phyloP scores from a whole-genome alignment of 2,888 invertebrate genomes.

The Patella caerulea region DNA sequence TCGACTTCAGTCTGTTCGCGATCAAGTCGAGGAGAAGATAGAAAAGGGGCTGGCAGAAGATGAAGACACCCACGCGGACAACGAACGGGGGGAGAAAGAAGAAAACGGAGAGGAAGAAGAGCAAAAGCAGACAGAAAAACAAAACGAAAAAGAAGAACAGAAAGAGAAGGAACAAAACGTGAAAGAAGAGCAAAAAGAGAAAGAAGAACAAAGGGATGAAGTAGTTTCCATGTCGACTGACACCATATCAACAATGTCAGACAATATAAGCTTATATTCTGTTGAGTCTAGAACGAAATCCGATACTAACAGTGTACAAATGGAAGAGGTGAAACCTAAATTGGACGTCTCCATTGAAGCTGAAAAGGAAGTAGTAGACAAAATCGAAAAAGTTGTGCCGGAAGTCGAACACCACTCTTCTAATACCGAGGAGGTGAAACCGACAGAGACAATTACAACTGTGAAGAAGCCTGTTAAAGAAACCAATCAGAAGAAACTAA shows the following conservation, averaged over 20 bases:
- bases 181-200: not conserved
- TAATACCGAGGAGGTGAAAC: not conserved
- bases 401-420: not conserved
- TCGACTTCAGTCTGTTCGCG: constrained; percentile 1
- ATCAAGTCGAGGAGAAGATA: not conserved
- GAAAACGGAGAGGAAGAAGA: not conserved
- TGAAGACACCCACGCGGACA: not conserved
- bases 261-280: not conserved
- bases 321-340: not conserved
- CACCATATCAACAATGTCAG: not conserved
- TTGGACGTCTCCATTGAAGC: not conserved
- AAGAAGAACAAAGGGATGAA: not conserved
- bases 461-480: not conserved
- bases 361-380: constrained; percentile 25
- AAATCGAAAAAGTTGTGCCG: constrained; percentile 31
- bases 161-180: not conserved
- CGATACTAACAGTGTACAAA: not conserved
- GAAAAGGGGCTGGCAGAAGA: constrained; percentile 12
- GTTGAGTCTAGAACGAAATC: not conserved
- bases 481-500: constrained; percentile 39
- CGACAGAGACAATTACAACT: not conserved
- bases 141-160: constrained; percentile 1
- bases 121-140: not conserved
- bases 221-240: not conserved
- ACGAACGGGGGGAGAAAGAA: not conserved